Conservation (phyloP, 2,797 vertebrate genomes). For the Rousettus madagascariensis region DNA sequence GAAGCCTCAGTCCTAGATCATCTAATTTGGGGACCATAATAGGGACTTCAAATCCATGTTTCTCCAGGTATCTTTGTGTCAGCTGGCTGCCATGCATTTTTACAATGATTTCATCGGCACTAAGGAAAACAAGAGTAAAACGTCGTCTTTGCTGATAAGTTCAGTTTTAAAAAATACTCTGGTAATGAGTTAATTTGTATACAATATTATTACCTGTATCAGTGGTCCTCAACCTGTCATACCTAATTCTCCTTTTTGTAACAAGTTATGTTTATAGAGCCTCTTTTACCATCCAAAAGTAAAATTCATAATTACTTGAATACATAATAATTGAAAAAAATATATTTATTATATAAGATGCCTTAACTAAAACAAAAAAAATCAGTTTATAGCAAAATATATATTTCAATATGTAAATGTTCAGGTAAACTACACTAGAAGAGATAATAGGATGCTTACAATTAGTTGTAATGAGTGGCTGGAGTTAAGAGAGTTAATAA, state of each 20-base stretch:
- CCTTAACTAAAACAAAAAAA: background rate
- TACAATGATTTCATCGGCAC: slow-evolving; percentile 94
- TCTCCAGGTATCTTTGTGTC: slow-evolving; percentile 95
- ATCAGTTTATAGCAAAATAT: background rate
- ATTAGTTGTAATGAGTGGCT: background rate
- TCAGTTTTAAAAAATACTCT: background rate
- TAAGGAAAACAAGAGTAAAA: slow-evolving; percentile 75
- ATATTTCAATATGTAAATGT: background rate
- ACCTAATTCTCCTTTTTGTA: slow-evolving; percentile 26
- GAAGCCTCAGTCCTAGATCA: slow-evolving; percentile 94
- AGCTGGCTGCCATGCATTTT: slow-evolving; percentile 95
- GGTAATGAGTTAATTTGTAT: background rate
- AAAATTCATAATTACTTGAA: slow-evolving; percentile 40
- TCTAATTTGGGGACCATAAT: slow-evolving; percentile 93
- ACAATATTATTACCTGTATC: background rate
- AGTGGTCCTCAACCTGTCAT: background rate
- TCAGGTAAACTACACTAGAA: background rate
- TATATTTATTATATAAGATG: background rate
- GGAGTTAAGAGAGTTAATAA: background rate
- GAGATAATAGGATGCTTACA: background rate
- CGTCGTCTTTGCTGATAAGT: background rate
- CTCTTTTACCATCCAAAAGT: background rate
- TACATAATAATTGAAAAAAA: background rate
- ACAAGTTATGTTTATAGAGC: slow-evolving; percentile 1
- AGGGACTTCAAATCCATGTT: slow-evolving; percentile 95